Conservation (phyloP, 2,113 vertebrate species). For the Struthio camelus region DNA sequence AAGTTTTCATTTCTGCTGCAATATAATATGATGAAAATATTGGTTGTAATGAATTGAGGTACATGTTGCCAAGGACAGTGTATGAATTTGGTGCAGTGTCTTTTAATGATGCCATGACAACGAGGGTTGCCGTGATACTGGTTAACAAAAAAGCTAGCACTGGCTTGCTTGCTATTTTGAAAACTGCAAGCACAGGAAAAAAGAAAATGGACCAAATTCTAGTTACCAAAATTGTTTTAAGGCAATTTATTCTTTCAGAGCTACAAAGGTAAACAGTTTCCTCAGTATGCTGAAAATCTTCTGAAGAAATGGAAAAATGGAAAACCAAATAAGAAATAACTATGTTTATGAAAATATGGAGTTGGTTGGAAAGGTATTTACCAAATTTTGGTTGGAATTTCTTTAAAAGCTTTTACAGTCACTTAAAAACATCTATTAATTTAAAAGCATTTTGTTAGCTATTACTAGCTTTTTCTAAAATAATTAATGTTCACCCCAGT, state of each 20-base stretch:
- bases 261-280: background rate
- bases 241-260: background rate
- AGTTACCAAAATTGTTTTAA: background rate
- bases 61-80: background rate
- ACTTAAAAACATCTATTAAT: background rate
- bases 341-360: background rate
- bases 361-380: background rate
- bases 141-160: background rate
- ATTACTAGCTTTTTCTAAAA: background rate
- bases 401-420: background rate
- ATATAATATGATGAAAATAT: background rate
- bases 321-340: background rate
- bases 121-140: background rate
- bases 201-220: background rate
- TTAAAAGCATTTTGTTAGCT: background rate
- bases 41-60: background rate
- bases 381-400: background rate
- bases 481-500: background rate
- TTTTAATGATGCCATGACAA: constrained; percentile 4
- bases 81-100: background rate
- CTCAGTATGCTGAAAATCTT: background rate
- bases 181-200: background rate
- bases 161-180: background rate
- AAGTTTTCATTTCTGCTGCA: background rate
- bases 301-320: background rate